Conservation (phyloP, 35 echinoderm and acorn worm genomes). For the Apostichopus californicus region DNA sequence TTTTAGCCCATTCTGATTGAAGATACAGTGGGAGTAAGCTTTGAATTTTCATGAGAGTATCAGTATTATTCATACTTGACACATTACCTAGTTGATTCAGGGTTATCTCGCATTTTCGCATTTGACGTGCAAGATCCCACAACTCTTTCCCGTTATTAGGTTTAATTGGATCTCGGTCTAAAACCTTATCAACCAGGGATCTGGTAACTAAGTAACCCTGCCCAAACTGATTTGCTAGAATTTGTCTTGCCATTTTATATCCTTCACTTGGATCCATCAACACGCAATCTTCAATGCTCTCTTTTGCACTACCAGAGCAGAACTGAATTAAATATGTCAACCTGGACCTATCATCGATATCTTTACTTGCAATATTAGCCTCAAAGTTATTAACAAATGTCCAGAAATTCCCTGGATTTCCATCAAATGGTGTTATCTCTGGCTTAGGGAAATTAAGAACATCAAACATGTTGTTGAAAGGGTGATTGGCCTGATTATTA, state of each 20-base stretch:
- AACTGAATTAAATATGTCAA: slow-evolving; percentile 56
- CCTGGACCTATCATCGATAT: background rate
- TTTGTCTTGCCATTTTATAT: slow-evolving; percentile 13
- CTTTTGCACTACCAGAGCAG: slow-evolving; percentile 48
- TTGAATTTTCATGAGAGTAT: slow-evolving; percentile 60
- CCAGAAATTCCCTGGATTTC: slow-evolving; percentile 59
- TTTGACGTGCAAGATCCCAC: slow-evolving; percentile 57
- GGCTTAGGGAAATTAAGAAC: slow-evolving; percentile 50
- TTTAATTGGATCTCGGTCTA: slow-evolving; percentile 48
- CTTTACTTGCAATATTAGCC: slow-evolving; percentile 38
- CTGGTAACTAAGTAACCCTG: slow-evolving; percentile 9
- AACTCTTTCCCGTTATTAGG: slow-evolving; percentile 35
- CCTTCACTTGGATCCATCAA: slow-evolving; percentile 24
- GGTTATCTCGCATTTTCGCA: slow-evolving; percentile 59
- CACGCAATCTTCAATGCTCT: slow-evolving; percentile 56
- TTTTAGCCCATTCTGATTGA: slow-evolving; percentile 51
- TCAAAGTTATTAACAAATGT: slow-evolving; percentile 64
- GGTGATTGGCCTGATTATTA: no score
- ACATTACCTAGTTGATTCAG: slow-evolving; percentile 26
- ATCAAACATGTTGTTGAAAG: no score
- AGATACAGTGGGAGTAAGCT: slow-evolving; percentile 50
- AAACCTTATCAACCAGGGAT: background rate
- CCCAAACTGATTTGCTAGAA: slow-evolving; percentile 46
- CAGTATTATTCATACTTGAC: slow-evolving; percentile 38
- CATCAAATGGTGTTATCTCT: slow-evolving; percentile 52